Conservation (phyloP, 2,797 vertebrate species). For the Esox masquinongy region DNA sequence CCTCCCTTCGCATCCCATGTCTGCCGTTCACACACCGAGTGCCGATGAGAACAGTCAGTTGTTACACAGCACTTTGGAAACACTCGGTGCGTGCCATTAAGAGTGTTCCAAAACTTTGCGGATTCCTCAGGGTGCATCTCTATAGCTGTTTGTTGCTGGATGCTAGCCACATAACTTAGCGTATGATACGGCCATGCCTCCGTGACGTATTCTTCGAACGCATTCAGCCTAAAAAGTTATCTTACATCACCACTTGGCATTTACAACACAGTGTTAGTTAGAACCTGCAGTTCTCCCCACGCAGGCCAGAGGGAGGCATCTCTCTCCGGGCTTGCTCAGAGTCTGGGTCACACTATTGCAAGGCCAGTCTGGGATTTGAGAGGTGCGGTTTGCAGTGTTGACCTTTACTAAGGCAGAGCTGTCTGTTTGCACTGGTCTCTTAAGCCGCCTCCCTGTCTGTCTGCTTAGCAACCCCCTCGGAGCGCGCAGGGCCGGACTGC, state of each 20-base stretch:
- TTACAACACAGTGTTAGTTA: conserved; percentile 31
- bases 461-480: conserved; percentile 75
- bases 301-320: conserved; percentile 53
- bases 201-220: conserved; percentile 34
- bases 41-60: conserved; percentile 71
- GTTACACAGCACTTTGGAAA: conserved; percentile 66
- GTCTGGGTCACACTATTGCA: conserved; percentile 57
- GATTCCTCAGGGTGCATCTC: conserved; percentile 24
- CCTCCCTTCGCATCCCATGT: conserved; percentile 56
- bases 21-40: conserved; percentile 67
- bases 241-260: conserved; percentile 29
- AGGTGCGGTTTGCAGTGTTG: conserved; percentile 74
- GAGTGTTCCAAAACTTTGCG: conserved; percentile 52
- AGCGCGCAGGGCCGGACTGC: conserved; percentile 44
- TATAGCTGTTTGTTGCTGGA: conserved; percentile 7
- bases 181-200: conserved; percentile 16
- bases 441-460: conserved; percentile 60
- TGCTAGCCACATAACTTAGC: not conserved
- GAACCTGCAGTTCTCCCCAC: conserved; percentile 48
- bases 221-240: conserved; percentile 36
- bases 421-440: conserved; percentile 77
- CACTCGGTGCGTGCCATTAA: conserved; percentile 51
- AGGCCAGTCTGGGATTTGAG: conserved; percentile 65
- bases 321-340: conserved; percentile 66
- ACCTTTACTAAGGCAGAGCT: conserved; percentile 75